phyloP scores from a whole-genome alignment of 1,140 invertebrate species.

The Panagrolaimus sp. region DNA sequence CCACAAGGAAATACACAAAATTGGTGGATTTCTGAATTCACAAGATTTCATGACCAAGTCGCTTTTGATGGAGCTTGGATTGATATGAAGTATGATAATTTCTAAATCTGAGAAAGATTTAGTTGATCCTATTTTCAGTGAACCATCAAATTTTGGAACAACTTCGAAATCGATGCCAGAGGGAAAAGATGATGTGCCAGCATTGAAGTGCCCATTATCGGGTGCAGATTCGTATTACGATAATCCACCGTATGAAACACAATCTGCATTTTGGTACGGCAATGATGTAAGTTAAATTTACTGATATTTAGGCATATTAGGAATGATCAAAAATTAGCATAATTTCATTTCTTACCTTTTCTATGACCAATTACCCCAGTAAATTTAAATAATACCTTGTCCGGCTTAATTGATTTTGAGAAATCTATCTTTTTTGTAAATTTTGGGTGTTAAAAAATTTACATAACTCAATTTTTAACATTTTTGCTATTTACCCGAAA shows the following conservation, averaged over 20 bases:
- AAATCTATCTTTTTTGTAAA: too few relatives aligned
- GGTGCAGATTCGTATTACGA: constrained; percentile 34
- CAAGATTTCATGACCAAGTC: constrained; percentile 9
- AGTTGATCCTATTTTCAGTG: constrained; percentile 47
- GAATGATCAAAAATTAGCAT: too few relatives aligned
- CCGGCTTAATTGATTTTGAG: too few relatives aligned
- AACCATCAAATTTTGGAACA: constrained; percentile 45
- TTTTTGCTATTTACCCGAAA: too few relatives aligned
- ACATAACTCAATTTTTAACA: too few relatives aligned
- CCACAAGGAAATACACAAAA: not conserved
- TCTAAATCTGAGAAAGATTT: constrained; percentile 50
- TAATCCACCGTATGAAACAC: constrained; percentile 63
- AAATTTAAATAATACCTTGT: too few relatives aligned
- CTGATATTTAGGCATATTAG: too few relatives aligned
- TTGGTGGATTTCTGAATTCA: constrained; percentile 13
- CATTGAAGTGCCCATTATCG: constrained; percentile 11
- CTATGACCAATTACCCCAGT: too few relatives aligned
- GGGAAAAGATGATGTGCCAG: constrained; percentile 15
- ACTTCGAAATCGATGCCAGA: constrained; percentile 29
- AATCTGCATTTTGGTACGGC: constrained; percentile 67
- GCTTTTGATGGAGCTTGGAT: constrained; percentile 21
- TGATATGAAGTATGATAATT: constrained; percentile 28
- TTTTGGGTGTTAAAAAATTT: too few relatives aligned
- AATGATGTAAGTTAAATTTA: constrained; percentile 20
- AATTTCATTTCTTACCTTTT: too few relatives aligned